Evolutionary conservation across 2,888 invertebrate species (phyloP).

Genomic region (Tillus elongatus): DNA sequence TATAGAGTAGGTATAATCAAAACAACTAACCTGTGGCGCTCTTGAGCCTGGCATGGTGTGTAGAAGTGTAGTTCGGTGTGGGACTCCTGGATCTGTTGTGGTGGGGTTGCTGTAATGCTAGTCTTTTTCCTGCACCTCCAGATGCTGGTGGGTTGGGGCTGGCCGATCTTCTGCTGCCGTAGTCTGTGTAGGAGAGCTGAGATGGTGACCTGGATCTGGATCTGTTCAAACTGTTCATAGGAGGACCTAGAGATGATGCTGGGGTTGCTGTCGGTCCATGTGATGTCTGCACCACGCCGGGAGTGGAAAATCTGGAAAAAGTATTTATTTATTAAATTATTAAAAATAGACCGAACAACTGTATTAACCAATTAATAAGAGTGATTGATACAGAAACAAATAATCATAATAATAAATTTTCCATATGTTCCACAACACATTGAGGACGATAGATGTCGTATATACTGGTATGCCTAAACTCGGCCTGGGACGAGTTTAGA

Average conservation of each 20-base stretch:
- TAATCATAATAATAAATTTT: too few relatives aligned
- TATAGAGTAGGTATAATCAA: too few relatives aligned
- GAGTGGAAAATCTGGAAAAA: conserved; percentile 1
- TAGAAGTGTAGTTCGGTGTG: conserved; percentile 48
- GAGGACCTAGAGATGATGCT: conserved; percentile 35
- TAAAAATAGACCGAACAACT: too few relatives aligned
- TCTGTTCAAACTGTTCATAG: conserved; percentile 39
- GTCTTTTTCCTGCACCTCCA: conserved; percentile 33
- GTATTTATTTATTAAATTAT: neutral
- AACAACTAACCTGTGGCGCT: neutral
- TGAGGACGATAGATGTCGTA: too few relatives aligned
- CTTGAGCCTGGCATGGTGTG: conserved; percentile 30
- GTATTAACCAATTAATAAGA: too few relatives aligned
- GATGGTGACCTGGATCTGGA: conserved; percentile 39
- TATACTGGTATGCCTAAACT: too few relatives aligned
- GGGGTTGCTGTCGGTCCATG: conserved; percentile 26
- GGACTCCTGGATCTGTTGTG: conserved; percentile 43
- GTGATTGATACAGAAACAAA: too few relatives aligned
- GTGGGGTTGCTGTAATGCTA: conserved; percentile 28
- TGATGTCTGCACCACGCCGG: conserved; percentile 20
- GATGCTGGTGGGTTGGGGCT: conserved; percentile 33
- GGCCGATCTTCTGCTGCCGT: conserved; percentile 31
- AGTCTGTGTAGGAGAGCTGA: conserved; percentile 24
- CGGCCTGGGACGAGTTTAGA: too few relatives aligned
- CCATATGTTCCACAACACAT: too few relatives aligned